Evolutionary conservation across 2,113 vertebrate species (phyloP).

Genomic region (Eptesicus fuscus): DNA sequence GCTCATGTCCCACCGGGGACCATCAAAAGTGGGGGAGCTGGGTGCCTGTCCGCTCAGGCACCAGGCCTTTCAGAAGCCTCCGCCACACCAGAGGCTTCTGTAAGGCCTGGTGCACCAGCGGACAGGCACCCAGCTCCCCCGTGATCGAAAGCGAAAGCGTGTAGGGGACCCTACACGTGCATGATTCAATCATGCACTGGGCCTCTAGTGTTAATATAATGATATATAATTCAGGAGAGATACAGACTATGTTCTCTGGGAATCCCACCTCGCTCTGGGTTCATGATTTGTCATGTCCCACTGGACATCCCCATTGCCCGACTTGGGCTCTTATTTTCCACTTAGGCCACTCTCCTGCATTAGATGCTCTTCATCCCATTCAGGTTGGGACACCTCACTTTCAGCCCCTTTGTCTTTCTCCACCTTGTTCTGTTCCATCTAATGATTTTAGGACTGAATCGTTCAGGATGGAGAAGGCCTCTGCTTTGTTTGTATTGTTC

Average conservation of each 20-base stretch:
- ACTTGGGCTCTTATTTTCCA: not conserved
- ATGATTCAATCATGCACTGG: too few species aligned
- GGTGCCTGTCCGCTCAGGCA: too few species aligned
- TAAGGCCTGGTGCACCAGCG: too few species aligned
- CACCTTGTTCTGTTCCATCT: not conserved
- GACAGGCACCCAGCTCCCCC: too few species aligned
- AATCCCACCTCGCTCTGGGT: not conserved
- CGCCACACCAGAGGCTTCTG: too few species aligned
- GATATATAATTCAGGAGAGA: conserved; percentile 16
- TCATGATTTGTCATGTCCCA: not conserved
- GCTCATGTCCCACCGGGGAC: too few species aligned
- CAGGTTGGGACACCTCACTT: not conserved
- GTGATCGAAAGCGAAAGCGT: too few species aligned
- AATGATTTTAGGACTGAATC: not conserved
- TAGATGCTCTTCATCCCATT: not conserved
- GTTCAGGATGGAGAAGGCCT: not conserved
- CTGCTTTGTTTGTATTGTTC: not conserved
- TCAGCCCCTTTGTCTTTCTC: not conserved
- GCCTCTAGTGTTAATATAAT: conserved; percentile 26
- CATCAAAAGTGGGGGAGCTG: too few species aligned
- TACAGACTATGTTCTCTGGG: not conserved
- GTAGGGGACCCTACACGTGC: too few species aligned
- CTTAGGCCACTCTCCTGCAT: not conserved
- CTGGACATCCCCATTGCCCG: not conserved
- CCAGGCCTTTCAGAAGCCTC: too few species aligned